Percentiles rank a stretch among this genome's conserved stretches.
Conservation (phyloP, 1,140 invertebrate genomes). For the Drosophila nigromelanica region DNA sequence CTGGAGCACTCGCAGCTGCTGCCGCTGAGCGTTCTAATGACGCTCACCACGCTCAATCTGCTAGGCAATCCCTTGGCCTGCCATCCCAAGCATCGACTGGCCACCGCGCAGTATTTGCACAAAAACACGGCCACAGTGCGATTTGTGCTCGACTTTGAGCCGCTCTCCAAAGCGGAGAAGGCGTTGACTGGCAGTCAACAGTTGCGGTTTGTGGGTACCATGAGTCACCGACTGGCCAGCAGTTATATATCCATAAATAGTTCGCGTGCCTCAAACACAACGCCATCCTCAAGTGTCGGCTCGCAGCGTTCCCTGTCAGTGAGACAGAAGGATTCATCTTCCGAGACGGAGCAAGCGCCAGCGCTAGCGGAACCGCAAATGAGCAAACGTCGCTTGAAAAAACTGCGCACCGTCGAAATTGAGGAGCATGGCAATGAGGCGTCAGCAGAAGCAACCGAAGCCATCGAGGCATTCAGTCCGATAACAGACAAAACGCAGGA, state of each 20-base stretch:
- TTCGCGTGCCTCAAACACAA: constrained; percentile 51
- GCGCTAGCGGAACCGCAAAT: constrained; percentile 14
- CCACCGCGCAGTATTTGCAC: constrained; percentile 86
- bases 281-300: constrained; percentile 71
- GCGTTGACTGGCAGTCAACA: constrained; percentile 82
- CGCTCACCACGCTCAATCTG: constrained; percentile 85
- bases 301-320: constrained; percentile 64
- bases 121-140: constrained; percentile 85
- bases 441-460: constrained; percentile 14
- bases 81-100: constrained; percentile 86
- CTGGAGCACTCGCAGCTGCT: constrained; percentile 86
- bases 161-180: constrained; percentile 85
- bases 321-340: constrained; percentile 37
- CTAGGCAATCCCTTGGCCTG: constrained; percentile 87
- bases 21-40: constrained; percentile 85
- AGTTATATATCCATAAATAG: constrained; percentile 63
- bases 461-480: constrained; percentile 4
- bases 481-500: neutral
- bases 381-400: constrained; percentile 42
- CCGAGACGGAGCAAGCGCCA: constrained; percentile 38
- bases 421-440: constrained; percentile 36
- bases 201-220: constrained; percentile 44
- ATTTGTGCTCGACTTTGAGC: constrained; percentile 86
- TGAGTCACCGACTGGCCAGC: constrained; percentile 39
- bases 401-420: constrained; percentile 73